These are phyloP conservation scores for Callyntrura guangdongensis DNA, from an alignment of 2,888 invertebrate genomes.

Conservation along the genomic window DNA sequence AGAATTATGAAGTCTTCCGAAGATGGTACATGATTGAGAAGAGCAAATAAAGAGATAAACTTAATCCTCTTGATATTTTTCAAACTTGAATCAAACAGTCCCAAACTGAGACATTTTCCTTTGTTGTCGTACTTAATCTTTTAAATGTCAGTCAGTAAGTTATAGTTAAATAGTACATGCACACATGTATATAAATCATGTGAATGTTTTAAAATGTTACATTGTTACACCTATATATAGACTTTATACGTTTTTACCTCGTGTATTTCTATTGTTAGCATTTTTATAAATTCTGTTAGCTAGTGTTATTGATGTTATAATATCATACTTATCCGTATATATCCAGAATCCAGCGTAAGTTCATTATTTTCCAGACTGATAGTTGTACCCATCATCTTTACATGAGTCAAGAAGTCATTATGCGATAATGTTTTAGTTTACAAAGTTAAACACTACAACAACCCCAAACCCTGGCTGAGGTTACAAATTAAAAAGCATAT, in stretches of 20 bases:
- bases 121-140: no score
- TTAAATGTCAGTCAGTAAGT: background rate
- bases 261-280: background rate
- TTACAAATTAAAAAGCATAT: conserved; percentile 33
- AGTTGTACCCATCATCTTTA: conserved; percentile 31
- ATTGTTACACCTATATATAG: no score
- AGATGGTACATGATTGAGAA: conserved; percentile 41
- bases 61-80: no score
- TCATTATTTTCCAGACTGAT: conserved; percentile 49
- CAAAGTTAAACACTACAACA: background rate
- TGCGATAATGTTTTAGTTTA: background rate
- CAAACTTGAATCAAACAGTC: no score
- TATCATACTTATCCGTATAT: no score
- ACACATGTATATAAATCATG: background rate
- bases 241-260: no score
- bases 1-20: background rate
- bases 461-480: no score
- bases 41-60: background rate
- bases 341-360: no score
- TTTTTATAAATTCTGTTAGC: background rate
- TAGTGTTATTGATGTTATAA: conserved; percentile 1
- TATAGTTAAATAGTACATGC: background rate
- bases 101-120: no score
- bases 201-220: background rate
- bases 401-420: background rate